phyloP scores from a whole-genome alignment of 2,113 vertebrate species.

The Scartelaos histophorus region DNA sequence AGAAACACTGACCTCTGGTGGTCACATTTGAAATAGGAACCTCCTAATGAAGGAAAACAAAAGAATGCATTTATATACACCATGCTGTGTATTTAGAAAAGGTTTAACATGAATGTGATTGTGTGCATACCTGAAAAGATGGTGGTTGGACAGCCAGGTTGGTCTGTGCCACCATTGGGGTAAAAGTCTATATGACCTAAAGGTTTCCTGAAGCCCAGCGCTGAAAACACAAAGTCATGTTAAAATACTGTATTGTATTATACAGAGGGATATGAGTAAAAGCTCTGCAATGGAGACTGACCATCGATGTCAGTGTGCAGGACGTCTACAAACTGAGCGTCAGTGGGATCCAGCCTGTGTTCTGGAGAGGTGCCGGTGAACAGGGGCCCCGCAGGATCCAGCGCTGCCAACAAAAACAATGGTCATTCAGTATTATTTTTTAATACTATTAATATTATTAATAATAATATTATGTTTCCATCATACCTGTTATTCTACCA shows the following conservation, averaged over 20 bases:
- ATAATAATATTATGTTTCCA: neutral
- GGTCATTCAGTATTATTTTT: neutral
- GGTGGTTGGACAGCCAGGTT: constrained; percentile 87
- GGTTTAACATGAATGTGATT: neutral
- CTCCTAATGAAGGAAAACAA: constrained; percentile 65
- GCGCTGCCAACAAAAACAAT: constrained; percentile 68
- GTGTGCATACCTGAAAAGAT: constrained; percentile 83
- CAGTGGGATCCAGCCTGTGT: constrained; percentile 79
- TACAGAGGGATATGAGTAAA: neutral
- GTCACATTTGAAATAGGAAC: constrained; percentile 86
- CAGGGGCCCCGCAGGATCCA: constrained; percentile 90
- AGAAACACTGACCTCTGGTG: constrained; percentile 92
- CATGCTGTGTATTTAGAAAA: neutral
- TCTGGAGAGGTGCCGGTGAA: constrained; percentile 72
- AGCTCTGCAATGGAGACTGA: constrained; percentile 53
- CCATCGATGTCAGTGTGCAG: constrained; percentile 89
- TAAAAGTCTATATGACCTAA: constrained; percentile 93
- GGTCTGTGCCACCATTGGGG: constrained; percentile 88
- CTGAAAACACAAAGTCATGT: constrained; percentile 62
- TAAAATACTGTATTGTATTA: neutral
- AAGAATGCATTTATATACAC: neutral
- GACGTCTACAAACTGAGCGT: constrained; percentile 90
- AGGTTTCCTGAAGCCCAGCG: constrained; percentile 81
- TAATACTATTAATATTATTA: neutral
- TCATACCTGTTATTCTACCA: constrained; percentile 88